Evolutionary conservation across 1,140 invertebrate species (phyloP), one percentile per base, ranked within the genome.

Genomic region (Ceratina japonica): DNA sequence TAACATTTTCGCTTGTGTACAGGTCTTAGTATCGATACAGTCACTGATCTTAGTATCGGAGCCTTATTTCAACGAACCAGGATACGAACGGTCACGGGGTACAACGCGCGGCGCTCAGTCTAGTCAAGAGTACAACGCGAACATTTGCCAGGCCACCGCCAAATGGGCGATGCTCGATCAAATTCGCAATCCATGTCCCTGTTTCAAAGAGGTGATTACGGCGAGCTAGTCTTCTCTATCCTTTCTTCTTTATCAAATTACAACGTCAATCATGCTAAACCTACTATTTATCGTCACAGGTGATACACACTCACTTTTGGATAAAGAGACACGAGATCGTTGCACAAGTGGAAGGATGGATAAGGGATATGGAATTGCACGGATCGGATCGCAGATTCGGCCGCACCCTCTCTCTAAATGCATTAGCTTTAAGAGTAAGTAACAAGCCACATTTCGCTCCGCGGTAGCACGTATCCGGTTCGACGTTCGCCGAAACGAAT

Each of bases 1-100:
- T 44, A 44, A 44, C 0, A 10, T 44, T 0, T 44, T 44, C 37
- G 37, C 5, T 44, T 7, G 5, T 8, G 37, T 10, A 10, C 84
- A 97, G 96, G 97, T 99, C 56, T 93, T 99, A 86, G 97, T 99
- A 16, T 98, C 98, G 52, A 99, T 99, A 88, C 98, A 99, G 92
- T 98, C 97, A 24, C 93, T 99, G 79, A 99, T 99, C 89, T 93
- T 99, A 80, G 98, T 99, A 18, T 96, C 97, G 54, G 98, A 99
- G 91, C 98, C 98, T 12, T 99, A 99, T 92, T 99, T 99, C 92
- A 99, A 99, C 93, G 98, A 99, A 92, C 98, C 98, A 27, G 98
- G 98, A 27, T 99, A 98, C 92, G 98, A 99, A 93, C 94, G 98
- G 80, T 97, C 96, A 74, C 94, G 97, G 56, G 97, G 97, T 66